These are phyloP conservation scores for Plectropomus leopardus DNA, from an alignment of 2,113 vertebrate genomes.

Conservation along the genomic window DNA sequence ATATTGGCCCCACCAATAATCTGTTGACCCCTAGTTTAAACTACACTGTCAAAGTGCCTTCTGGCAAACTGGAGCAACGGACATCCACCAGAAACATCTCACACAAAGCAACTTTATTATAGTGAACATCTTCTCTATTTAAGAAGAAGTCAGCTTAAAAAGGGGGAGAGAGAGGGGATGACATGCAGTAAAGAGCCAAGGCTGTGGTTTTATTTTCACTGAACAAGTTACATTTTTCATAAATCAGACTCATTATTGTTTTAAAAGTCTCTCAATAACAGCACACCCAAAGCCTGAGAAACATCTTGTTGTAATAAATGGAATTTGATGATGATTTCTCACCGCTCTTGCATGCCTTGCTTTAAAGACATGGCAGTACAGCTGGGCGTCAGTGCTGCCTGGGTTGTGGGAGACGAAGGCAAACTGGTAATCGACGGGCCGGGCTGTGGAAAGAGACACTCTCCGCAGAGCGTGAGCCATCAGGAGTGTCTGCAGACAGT, in stretches of 20 bases:
- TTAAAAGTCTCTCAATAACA: neutral
- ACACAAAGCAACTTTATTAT: neutral
- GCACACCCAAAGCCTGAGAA: neutral
- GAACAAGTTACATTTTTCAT: neutral
- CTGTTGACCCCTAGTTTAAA: too few relatives aligned
- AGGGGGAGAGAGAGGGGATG: too few relatives aligned
- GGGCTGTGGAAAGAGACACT: conserved; percentile 90
- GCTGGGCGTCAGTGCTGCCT: conserved; percentile 77
- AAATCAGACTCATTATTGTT: neutral
- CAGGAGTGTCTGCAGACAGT: conserved; percentile 86
- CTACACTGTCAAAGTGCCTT: too few relatives aligned
- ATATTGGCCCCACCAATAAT: too few relatives aligned
- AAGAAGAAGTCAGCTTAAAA: too few relatives aligned
- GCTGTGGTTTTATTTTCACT: too few relatives aligned
- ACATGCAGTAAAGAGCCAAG: too few relatives aligned
- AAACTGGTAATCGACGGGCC: conserved; percentile 87
- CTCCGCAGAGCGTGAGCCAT: conserved; percentile 94
- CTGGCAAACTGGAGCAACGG: neutral
- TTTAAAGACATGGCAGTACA: conserved; percentile 96
- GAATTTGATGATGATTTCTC: conserved; percentile 17
- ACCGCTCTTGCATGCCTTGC: conserved; percentile 87
- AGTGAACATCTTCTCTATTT: neutral
- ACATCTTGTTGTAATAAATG: neutral
- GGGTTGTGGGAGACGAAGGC: conserved; percentile 95
- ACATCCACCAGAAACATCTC: neutral